A percentile compares a stretch with the other conserved stretches of the same genome.
Evolutionary conservation across 2,888 invertebrate species (phyloP).

Genomic region (Idaea biselata): DNA sequence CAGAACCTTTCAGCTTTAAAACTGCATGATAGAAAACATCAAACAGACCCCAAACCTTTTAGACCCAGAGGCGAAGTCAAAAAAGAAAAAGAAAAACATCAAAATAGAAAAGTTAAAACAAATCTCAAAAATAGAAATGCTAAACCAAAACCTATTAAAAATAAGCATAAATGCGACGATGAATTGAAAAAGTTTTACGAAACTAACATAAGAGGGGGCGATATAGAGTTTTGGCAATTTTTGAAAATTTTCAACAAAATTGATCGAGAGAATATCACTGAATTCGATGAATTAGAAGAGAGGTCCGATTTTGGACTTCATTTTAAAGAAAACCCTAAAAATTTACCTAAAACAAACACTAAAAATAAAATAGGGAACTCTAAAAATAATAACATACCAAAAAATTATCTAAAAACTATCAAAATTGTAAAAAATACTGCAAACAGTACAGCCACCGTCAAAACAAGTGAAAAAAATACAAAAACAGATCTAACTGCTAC

Average conservation of each 20-base stretch:
- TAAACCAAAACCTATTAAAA: slow-evolving; percentile 52
- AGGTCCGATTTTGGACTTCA: slow-evolving; percentile 57
- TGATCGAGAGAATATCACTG: slow-evolving; percentile 52
- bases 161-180: slow-evolving; percentile 62
- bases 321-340: neutral
- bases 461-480: neutral
- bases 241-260: slow-evolving; percentile 67
- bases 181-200: slow-evolving; percentile 58
- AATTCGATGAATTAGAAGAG: slow-evolving; percentile 53
- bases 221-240: slow-evolving; percentile 71
- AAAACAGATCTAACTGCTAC: neutral
- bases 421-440: too few relatives aligned
- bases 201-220: slow-evolving; percentile 56
- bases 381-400: neutral
- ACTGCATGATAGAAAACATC: slow-evolving; percentile 54
- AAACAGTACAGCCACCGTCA: neutral
- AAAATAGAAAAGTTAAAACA: slow-evolving; percentile 14
- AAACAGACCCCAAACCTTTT: slow-evolving; percentile 52
- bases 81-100: slow-evolving; percentile 17
- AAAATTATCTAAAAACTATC: too few relatives aligned
- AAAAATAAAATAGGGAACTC: neutral
- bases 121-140: slow-evolving; percentile 36
- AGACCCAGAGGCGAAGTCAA: slow-evolving; percentile 47
- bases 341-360: neutral
- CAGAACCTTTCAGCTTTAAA: slow-evolving; percentile 53